Percentiles rank a stretch among this genome's conserved stretches.
Evolutionary conservation across 2,113 vertebrate species (phyloP).

Genomic region (Passer domesticus): DNA sequence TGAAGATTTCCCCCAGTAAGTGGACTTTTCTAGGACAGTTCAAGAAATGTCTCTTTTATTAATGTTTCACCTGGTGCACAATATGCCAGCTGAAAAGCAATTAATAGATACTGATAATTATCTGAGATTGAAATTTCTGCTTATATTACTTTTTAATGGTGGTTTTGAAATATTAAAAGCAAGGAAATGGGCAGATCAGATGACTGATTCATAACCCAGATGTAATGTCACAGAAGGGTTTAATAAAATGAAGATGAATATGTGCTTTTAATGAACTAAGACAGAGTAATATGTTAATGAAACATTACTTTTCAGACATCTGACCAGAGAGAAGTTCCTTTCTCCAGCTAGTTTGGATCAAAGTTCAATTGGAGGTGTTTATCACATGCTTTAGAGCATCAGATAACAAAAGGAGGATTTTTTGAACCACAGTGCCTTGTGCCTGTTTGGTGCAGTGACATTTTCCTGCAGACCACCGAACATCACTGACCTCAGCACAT

Average conservation of each 20-base stretch:
- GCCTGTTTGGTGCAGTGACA: not conserved
- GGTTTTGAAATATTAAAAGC: slow-evolving; percentile 60
- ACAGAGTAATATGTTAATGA: not conserved
- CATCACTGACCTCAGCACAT: not conserved
- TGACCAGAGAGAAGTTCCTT: not conserved
- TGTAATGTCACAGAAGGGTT: not conserved
- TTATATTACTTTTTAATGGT: slow-evolving; percentile 50
- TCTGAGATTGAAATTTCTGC: slow-evolving; percentile 20
- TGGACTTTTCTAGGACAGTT: not conserved
- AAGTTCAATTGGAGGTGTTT: not conserved
- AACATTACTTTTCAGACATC: not conserved
- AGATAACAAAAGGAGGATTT: not conserved
- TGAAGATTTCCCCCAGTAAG: not conserved
- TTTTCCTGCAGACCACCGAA: not conserved
- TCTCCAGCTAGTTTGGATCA: not conserved
- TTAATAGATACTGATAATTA: slow-evolving; percentile 51
- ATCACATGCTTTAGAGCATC: not conserved
- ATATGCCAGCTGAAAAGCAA: not conserved
- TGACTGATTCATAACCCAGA: slow-evolving; percentile 16
- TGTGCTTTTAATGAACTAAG: slow-evolving; percentile 18
- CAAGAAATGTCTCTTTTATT: not conserved
- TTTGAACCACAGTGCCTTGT: not conserved
- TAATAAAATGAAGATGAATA: slow-evolving; percentile 44
- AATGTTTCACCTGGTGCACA: not conserved
- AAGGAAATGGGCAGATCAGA: slow-evolving; percentile 46